Evolutionary conservation across 2,888 invertebrate genomes (phyloP).

Genomic region (Lumbricus terrestris): DNA sequence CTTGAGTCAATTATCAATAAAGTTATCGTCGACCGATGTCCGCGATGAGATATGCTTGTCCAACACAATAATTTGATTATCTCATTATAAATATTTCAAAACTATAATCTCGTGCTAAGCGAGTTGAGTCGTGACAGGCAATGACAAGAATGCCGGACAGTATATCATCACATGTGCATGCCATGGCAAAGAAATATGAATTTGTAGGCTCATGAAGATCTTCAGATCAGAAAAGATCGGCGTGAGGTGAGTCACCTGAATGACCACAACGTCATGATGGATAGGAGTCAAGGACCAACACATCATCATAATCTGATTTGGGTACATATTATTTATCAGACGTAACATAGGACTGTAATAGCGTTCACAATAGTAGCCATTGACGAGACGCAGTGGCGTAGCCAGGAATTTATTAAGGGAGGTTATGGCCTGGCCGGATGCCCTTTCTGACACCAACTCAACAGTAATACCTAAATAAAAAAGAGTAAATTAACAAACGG

Average conservation of each 20-base stretch:
- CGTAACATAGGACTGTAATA: not conserved
- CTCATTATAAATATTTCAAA: not conserved
- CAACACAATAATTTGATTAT: too few relatives aligned
- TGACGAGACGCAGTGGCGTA: too few relatives aligned
- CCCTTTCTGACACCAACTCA: too few relatives aligned
- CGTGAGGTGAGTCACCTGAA: not conserved
- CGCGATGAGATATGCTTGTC: too few relatives aligned
- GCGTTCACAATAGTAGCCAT: not conserved
- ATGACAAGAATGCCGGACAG: not conserved
- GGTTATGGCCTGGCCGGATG: too few relatives aligned
- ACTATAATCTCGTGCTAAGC: too few relatives aligned
- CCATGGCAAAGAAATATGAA: not conserved
- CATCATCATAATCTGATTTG: not conserved
- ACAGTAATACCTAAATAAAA: too few relatives aligned
- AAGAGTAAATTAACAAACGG: too few relatives aligned
- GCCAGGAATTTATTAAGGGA: too few relatives aligned
- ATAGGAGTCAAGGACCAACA: not conserved
- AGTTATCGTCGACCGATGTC: not conserved
- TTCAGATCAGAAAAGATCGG: not conserved
- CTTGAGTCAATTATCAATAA: not conserved
- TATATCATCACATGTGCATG: too few relatives aligned
- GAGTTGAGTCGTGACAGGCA: too few relatives aligned
- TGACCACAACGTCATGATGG: not conserved
- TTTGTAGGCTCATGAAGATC: not conserved
- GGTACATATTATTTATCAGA: too few relatives aligned